Conservation (phyloP, 1,140 invertebrate genomes). For the Heliothis virescens region DNA sequence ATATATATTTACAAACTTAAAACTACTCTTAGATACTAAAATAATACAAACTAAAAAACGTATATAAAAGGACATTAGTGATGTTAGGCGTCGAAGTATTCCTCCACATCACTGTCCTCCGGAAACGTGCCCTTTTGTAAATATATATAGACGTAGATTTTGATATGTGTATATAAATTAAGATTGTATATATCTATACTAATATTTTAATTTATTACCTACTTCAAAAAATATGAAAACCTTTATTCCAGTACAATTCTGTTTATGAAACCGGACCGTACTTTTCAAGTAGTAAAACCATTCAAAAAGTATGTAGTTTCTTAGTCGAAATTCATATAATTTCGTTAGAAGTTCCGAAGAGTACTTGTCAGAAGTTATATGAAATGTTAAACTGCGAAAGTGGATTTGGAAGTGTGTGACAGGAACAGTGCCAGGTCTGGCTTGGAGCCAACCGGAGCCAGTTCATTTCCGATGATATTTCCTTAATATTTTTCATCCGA, state of each 20-base stretch:
- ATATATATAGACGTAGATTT: too few species aligned
- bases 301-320: slow-evolving; percentile 18
- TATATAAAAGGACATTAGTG: too few species aligned
- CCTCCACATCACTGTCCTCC: too few species aligned
- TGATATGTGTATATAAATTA: too few species aligned
- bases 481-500: slow-evolving; percentile 56
- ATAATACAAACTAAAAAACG: too few species aligned
- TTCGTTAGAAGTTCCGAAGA: neutral
- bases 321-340: slow-evolving; percentile 13
- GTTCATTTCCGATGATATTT: slow-evolving; percentile 61
- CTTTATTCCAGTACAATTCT: slow-evolving; percentile 23
- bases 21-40: too few species aligned
- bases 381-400: slow-evolving; percentile 12
- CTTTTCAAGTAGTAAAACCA: slow-evolving; percentile 12
- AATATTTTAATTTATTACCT: too few species aligned
- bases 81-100: too few species aligned
- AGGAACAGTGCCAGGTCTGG: slow-evolving; percentile 50
- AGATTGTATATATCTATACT: too few species aligned
- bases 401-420: slow-evolving; percentile 40
- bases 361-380: neutral
- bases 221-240: too few species aligned
- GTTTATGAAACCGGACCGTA: slow-evolving; percentile 7
- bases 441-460: slow-evolving; percentile 55
- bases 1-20: too few species aligned
- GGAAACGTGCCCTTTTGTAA: too few species aligned